phyloP scores from a whole-genome alignment of 2,113 vertebrate species.

The Siniperca knerii region DNA sequence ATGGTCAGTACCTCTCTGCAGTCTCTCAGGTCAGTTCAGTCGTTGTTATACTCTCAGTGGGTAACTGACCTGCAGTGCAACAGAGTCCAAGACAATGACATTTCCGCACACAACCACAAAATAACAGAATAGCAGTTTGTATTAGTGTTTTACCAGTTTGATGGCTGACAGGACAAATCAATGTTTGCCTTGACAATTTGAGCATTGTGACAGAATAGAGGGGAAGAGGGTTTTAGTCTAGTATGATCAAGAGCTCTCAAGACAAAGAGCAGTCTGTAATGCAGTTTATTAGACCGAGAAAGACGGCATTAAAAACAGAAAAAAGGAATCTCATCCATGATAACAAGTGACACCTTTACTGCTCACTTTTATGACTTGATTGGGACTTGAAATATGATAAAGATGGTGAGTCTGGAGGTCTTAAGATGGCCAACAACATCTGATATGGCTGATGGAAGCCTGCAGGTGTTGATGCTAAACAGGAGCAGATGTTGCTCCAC shows the following conservation, averaged over 20 bases:
- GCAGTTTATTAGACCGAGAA: background rate
- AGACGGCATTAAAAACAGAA: background rate
- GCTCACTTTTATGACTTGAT: background rate
- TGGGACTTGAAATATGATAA: slow-evolving; percentile 8
- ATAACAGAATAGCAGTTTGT: slow-evolving; percentile 27
- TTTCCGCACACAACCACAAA: slow-evolving; percentile 29
- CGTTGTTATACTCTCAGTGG: slow-evolving; percentile 7
- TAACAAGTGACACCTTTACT: background rate
- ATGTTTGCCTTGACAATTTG: slow-evolving; percentile 35
- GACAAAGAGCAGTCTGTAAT: background rate
- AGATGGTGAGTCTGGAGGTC: background rate
- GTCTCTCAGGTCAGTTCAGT: slow-evolving; percentile 45
- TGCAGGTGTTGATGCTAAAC: slow-evolving; percentile 62
- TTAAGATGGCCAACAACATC: slow-evolving; percentile 10
- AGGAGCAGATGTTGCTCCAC: slow-evolving; percentile 68
- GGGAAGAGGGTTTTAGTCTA: background rate
- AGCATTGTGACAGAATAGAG: slow-evolving; percentile 18
- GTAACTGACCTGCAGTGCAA: slow-evolving; percentile 36
- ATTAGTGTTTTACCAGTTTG: slow-evolving; percentile 31
- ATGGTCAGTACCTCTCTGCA: slow-evolving; percentile 38
- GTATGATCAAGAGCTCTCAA: slow-evolving; percentile 20
- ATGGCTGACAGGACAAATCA: slow-evolving; percentile 30
- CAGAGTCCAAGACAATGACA: slow-evolving; percentile 35
- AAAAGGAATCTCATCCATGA: background rate
- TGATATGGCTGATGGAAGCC: slow-evolving; percentile 25